phyloP scores from a whole-genome alignment of 2,113 vertebrate species.

The Ramphastos sulfuratus region DNA sequence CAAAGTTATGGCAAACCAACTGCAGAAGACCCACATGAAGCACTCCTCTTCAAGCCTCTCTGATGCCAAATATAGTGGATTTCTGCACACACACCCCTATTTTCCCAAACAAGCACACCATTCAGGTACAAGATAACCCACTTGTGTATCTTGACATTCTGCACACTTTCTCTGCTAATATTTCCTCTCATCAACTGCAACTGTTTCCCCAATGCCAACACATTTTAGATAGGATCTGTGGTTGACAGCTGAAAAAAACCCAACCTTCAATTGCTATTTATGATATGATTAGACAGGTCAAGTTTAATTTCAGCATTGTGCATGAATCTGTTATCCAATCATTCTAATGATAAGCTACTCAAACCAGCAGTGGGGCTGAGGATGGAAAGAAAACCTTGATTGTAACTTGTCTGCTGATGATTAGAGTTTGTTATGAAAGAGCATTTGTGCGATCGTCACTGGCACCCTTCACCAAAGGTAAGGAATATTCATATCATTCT shows the following conservation, averaged over 20 bases:
- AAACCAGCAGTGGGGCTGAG: conserved; percentile 12
- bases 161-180: background rate
- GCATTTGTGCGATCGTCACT: background rate
- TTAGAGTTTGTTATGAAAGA: conserved; percentile 40
- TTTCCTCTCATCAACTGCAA: background rate
- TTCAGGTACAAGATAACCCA: background rate
- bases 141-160: background rate
- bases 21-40: background rate
- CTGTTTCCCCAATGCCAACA: background rate
- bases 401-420: conserved; percentile 53
- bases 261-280: background rate
- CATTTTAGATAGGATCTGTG: background rate
- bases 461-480: background rate
- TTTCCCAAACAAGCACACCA: background rate
- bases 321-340: conserved; percentile 50
- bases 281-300: conserved; percentile 22
- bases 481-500: background rate
- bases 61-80: background rate
- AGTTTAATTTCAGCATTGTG: conserved; percentile 10
- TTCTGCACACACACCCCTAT: background rate
- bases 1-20: background rate
- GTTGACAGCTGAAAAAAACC: background rate
- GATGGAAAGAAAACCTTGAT: conserved; percentile 57
- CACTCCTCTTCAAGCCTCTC: background rate
- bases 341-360: conserved; percentile 43